Evolutionary conservation across 2,113 vertebrate species (phyloP).

Genomic region (Procavia capensis): DNA sequence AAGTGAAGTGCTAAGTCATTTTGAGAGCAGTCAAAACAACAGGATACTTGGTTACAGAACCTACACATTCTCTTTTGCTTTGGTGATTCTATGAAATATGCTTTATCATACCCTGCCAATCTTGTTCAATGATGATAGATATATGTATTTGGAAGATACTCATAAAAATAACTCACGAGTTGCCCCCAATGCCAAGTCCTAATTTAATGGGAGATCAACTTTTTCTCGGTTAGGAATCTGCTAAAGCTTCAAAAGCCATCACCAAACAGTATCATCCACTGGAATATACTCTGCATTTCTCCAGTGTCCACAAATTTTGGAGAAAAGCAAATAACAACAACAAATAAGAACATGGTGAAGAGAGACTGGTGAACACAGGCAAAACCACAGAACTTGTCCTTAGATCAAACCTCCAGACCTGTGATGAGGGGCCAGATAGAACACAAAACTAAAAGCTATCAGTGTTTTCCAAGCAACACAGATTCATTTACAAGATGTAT

Average conservation of each 20-base stretch:
- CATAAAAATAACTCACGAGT: neutral
- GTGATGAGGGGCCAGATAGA: neutral
- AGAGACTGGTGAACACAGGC: neutral
- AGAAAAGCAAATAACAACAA: neutral
- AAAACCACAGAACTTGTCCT: neutral
- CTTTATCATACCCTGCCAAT: neutral
- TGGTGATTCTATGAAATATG: neutral
- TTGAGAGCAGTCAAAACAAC: neutral
- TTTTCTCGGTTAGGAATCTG: neutral
- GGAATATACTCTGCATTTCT: neutral
- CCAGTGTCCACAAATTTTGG: neutral
- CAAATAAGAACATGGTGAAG: neutral
- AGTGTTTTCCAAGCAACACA: neutral
- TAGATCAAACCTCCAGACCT: neutral
- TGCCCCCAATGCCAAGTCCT: neutral
- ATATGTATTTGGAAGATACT: neutral
- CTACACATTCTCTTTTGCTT: neutral
- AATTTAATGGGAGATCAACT: neutral
- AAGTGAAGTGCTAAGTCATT: neutral
- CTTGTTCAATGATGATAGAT: neutral
- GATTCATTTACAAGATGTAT: neutral
- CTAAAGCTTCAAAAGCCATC: neutral
- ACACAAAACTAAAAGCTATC: neutral
- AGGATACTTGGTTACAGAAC: neutral
- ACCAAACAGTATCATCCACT: neutral